A percentile compares a stretch with the other conserved stretches of the same genome.
Conservation (phyloP, 2,797 vertebrate genomes). For the Craterocephalus amniculus region DNA sequence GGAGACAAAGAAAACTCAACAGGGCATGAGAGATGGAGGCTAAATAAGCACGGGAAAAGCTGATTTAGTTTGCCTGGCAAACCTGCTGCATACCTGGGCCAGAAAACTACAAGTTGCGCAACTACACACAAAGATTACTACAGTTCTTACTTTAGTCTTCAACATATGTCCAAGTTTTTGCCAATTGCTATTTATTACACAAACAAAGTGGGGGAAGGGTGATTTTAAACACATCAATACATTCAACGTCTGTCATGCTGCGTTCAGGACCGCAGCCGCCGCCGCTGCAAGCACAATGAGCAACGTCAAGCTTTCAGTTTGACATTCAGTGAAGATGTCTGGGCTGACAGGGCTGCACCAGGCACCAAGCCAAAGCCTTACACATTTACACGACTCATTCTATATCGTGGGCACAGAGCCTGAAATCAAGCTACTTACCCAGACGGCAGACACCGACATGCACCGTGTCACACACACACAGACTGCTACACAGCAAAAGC, state of each 20-base stretch:
- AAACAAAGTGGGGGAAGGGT: not conserved
- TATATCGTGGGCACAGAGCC: constrained; percentile 42
- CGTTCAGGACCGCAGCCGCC: not conserved
- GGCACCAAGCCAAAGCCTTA: constrained; percentile 56
- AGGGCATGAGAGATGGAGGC: constrained; percentile 37
- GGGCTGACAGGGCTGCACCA: constrained; percentile 36
- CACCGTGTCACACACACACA: not conserved
- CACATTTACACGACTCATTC: constrained; percentile 61
- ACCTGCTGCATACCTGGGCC: constrained; percentile 61
- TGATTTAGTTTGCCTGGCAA: constrained; percentile 45
- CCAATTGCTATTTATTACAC: constrained; percentile 41
- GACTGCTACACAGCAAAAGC: constrained; percentile 6
- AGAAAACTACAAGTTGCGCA: constrained; percentile 34
- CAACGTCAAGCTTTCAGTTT: constrained; percentile 48
- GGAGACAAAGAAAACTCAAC: constrained; percentile 61
- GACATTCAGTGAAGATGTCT: constrained; percentile 62
- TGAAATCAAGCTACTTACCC: constrained; percentile 44
- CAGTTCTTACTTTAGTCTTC: constrained; percentile 31
- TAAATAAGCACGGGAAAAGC: constrained; percentile 55
- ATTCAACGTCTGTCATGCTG: constrained; percentile 64
- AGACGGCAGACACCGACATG: constrained; percentile 17
- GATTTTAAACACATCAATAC: constrained; percentile 50
- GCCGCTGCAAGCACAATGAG: constrained; percentile 34
- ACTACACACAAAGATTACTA: constrained; percentile 5
- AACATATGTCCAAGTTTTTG: constrained; percentile 45